Evolutionary conservation across 2,888 invertebrate genomes (phyloP).

Genomic region (Laspeyria flexula): DNA sequence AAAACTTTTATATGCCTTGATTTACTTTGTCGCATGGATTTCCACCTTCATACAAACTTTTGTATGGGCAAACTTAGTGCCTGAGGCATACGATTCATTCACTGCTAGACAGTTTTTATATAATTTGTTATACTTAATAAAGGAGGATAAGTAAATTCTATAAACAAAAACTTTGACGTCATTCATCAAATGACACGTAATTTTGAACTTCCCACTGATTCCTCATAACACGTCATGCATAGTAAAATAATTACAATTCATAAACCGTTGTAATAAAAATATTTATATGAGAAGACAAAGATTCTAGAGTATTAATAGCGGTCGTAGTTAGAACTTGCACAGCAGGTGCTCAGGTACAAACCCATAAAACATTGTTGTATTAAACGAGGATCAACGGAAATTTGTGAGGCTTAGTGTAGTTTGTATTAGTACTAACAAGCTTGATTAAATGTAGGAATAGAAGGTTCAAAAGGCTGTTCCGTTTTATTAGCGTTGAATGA

Average conservation of each 20-base stretch:
- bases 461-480: no score
- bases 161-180: background rate
- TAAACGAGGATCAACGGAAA: conserved; percentile 9
- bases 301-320: conserved; percentile 11
- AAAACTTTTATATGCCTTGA: no score
- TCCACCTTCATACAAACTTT: no score
- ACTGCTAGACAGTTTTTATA: no score
- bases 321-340: conserved; percentile 15
- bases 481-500: no score
- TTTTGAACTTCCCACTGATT: background rate
- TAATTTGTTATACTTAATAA: no score
- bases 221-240: background rate
- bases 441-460: background rate
- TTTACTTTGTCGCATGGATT: no score
- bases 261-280: conserved; percentile 28
- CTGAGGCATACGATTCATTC: no score
- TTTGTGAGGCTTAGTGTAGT: background rate
- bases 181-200: background rate
- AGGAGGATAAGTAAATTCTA: no score
- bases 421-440: background rate
- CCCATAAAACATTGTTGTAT: conserved; percentile 9
- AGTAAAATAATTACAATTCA: background rate
- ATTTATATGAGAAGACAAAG: conserved; percentile 15
- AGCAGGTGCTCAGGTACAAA: conserved; percentile 22
- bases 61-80: no score